A percentile compares a stretch with the other conserved stretches of the same genome.
Evolutionary conservation across 2,888 invertebrate genomes (phyloP).

Genomic region (Hecatera dysodea): DNA sequence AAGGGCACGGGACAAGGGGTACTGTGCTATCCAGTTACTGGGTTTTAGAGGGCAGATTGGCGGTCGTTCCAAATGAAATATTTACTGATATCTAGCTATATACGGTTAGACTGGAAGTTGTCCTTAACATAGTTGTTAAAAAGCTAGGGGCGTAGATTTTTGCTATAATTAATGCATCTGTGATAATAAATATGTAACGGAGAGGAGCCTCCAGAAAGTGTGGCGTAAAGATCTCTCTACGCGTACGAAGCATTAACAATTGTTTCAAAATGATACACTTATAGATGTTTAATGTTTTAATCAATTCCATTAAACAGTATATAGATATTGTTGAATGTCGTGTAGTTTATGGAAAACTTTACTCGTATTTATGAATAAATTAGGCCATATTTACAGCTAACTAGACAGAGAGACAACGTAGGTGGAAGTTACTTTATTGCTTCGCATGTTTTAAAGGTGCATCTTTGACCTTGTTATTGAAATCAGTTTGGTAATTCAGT

Average conservation of each 20-base stretch:
- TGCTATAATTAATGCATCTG: not conserved
- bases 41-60: not conserved
- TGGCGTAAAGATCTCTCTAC: not conserved
- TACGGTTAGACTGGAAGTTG: not conserved
- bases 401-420: not conserved
- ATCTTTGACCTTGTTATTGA: slow-evolving; percentile 16
- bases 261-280: not conserved
- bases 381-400: not conserved
- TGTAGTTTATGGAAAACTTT: not conserved
- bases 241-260: not conserved
- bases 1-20: not conserved
- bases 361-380: not conserved
- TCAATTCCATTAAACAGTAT: not conserved
- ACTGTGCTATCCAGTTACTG: not conserved
- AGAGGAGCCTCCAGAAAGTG: not conserved
- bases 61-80: too few species aligned
- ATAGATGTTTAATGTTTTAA: not conserved
- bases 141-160: not conserved
- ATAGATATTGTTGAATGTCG: not conserved
- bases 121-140: not conserved
- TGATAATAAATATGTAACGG: not conserved
- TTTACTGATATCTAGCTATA: not conserved
- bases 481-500: not conserved
- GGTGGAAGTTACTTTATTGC: slow-evolving; percentile 7
- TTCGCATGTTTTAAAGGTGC: slow-evolving; percentile 6